These are phyloP conservation scores for Meandrusa payeni DNA, from an alignment of 2,888 invertebrate species.

Conservation along the genomic window DNA sequence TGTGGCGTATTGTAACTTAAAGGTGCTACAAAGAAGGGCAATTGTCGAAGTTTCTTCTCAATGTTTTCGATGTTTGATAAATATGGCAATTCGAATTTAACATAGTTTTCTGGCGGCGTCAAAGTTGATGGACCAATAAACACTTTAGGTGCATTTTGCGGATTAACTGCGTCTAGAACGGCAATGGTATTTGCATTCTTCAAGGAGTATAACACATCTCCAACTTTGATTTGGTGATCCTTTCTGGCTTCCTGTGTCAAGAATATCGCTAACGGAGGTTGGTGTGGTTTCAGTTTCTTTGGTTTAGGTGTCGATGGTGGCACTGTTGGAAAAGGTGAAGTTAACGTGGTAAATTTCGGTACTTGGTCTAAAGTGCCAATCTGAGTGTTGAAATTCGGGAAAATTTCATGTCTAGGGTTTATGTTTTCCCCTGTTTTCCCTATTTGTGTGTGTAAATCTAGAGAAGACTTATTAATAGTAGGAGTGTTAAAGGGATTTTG, in stretches of 20 bases:
- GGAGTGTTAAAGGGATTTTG: constrained; percentile 36
- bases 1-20: constrained; percentile 91
- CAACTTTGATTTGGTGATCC: constrained; percentile 79
- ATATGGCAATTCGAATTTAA: constrained; percentile 91
- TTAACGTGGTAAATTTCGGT: constrained; percentile 59
- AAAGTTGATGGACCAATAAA: constrained; percentile 91
- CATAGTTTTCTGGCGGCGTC: constrained; percentile 85
- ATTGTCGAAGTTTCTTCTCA: constrained; percentile 85
- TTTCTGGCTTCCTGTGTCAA: constrained; percentile 79
- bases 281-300: constrained; percentile 87
- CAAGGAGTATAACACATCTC: constrained; percentile 85
- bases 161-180: constrained; percentile 87
- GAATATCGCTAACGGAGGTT: constrained; percentile 91
- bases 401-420: constrained; percentile 48
- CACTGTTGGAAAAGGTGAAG: constrained; percentile 61
- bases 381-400: constrained; percentile 56
- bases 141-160: constrained; percentile 85
- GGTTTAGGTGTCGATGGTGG: constrained; percentile 55
- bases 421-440: constrained; percentile 47
- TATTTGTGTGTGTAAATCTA: constrained; percentile 49
- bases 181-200: constrained; percentile 87
- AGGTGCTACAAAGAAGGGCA: constrained; percentile 93
- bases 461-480: constrained; percentile 32
- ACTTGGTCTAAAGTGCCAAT: constrained; percentile 50
- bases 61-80: constrained; percentile 87